Evolutionary conservation across 1,140 invertebrate genomes (phyloP), one percentile per base, ranked within the genome.

Genomic region (Agrilus planipennis): DNA sequence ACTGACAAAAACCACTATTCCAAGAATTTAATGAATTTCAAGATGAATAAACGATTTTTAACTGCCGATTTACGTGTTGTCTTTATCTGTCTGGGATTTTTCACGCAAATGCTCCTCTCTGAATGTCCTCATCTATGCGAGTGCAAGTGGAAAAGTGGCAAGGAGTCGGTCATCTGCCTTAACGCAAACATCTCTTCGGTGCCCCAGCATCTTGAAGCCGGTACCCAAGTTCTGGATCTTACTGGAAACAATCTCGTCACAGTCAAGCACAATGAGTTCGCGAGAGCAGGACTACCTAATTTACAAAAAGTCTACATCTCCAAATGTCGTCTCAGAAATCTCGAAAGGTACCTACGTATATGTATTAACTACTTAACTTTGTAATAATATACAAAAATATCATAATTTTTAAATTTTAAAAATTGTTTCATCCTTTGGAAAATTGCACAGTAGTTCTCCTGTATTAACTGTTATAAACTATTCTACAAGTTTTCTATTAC

Each of bases 121-220:
- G 71, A 74, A 47, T 84, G 80, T 58, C 79, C 79, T 18, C 68
- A 68, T 32, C 68, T 75, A 45, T 88, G 84, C 65, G 79, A 84
- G 58, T 87, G 84, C 65, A 85, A 84, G 60, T 88, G 85, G 85
- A 81, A 83, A 57, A 77, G 75, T 54, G 83, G 83, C 46, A 88
- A 88, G 62, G 80, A 85, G 62, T 82, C 81, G 19, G 84, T 81
- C 28, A 70, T 82, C 43, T 89, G 84, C 64, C 66, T 72, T 38
- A 74, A 75, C 54, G 76, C 77, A 39, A 81, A 81, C 51, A 69
- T 88, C 36, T 73, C 72, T 32, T 65, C 67, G 45, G 70, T 88
- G 28, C 84, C 84, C 4, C 55, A 62, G 14, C 70, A 73, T 34
- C 67, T 88, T 25, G 79, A 82, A 51, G 68, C 74, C 28, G 80